These are phyloP conservation scores for Timandra comae DNA, from an alignment of 2,888 invertebrate species.

Conservation along the genomic window DNA sequence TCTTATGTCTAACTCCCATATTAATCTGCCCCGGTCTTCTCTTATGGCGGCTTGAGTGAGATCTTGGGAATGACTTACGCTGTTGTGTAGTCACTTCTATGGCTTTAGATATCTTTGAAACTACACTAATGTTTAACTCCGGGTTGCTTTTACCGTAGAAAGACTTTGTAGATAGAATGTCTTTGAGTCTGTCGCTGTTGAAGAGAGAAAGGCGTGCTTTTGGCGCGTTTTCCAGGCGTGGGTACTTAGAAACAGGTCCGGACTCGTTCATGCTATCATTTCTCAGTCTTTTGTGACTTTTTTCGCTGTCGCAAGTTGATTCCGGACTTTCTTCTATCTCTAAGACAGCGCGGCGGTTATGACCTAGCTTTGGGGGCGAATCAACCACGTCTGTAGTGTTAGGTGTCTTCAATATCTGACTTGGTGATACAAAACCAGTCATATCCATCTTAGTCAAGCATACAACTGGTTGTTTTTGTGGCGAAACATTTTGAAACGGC, in stretches of 20 bases:
- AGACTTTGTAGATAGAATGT: slow-evolving; percentile 70
- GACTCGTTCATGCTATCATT: slow-evolving; percentile 49
- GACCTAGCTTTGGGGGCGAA: slow-evolving; percentile 61
- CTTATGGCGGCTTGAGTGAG: slow-evolving; percentile 41
- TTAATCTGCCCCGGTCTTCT: slow-evolving; percentile 79
- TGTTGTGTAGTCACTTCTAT: slow-evolving; percentile 43
- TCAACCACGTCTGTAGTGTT: slow-evolving; percentile 43
- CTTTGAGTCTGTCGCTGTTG: slow-evolving; percentile 59
- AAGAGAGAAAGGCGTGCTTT: slow-evolving; percentile 66
- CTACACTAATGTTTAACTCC: slow-evolving; percentile 48
- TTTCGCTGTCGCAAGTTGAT: slow-evolving; percentile 52
- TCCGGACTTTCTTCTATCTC: slow-evolving; percentile 64
- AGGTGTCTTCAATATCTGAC: slow-evolving; percentile 65
- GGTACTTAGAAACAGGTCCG: slow-evolving; percentile 51
- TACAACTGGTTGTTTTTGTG: slow-evolving; percentile 45
- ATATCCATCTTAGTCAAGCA: slow-evolving; percentile 60
- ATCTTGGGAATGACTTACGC: slow-evolving; percentile 37
- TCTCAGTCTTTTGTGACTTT: slow-evolving; percentile 54
- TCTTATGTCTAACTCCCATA: slow-evolving; percentile 79
- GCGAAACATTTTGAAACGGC: slow-evolving; percentile 26
- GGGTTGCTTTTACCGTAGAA: slow-evolving; percentile 75
- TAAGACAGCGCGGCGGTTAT: slow-evolving; percentile 46
- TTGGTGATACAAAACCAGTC: slow-evolving; percentile 47
- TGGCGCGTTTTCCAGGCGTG: slow-evolving; percentile 53
- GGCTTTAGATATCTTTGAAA: slow-evolving; percentile 47